Evolutionary conservation across 1,140 invertebrate genomes (phyloP).

Genomic region (Papilio helenus): DNA sequence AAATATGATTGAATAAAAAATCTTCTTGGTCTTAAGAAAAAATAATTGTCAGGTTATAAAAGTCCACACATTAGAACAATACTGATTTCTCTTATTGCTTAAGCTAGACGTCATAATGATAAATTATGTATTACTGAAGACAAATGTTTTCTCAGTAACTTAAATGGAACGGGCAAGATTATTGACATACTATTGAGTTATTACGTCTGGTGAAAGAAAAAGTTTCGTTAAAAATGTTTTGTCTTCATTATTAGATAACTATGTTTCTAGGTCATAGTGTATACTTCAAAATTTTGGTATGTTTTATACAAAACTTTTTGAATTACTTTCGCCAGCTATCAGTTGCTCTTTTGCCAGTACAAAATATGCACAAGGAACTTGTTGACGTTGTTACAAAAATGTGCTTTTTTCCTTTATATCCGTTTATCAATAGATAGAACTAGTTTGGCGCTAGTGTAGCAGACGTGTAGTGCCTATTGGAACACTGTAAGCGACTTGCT

Average conservation of each 20-base stretch:
- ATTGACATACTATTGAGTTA: conserved; percentile 6
- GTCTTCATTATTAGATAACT: neutral
- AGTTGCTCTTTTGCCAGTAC: too few relatives aligned
- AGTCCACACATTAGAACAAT: neutral
- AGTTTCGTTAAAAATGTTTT: neutral
- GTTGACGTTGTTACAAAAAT: neutral
- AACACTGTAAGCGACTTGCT: conserved; percentile 46
- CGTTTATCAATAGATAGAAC: conserved; percentile 50
- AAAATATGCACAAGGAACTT: too few relatives aligned
- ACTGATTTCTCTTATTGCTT: neutral
- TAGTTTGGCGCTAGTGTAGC: conserved; percentile 49
- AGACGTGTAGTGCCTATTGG: conserved; percentile 35
- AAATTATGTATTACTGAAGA: neutral
- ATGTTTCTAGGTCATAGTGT: neutral
- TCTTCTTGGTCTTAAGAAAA: too few relatives aligned
- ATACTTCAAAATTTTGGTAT: too few relatives aligned
- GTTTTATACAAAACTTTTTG: too few relatives aligned
- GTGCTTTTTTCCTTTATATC: neutral
- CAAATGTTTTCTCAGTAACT: neutral
- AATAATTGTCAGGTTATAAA: too few relatives aligned
- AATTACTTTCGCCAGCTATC: too few relatives aligned
- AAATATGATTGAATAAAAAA: too few relatives aligned
- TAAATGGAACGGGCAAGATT: neutral
- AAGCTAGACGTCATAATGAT: conserved; percentile 10
- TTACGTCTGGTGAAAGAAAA: neutral